Percentiles rank a stretch among this genome's conserved stretches.
Conservation (phyloP, 2,888 invertebrate species). For the Plebejus anna region DNA sequence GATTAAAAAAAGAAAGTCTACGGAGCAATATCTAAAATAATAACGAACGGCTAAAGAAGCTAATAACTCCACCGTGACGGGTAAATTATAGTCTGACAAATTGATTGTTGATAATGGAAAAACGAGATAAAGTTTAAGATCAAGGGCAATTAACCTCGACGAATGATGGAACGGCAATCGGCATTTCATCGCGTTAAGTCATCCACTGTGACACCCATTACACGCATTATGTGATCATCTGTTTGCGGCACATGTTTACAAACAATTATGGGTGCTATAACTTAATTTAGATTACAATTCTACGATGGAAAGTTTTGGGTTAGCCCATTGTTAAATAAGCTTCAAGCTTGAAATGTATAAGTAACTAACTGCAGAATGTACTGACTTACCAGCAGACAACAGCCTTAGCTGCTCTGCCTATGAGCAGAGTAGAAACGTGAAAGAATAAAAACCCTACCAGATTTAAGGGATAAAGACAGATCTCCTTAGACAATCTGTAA, state of each 20-base stretch:
- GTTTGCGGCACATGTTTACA: neutral
- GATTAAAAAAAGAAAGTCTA: too few relatives aligned
- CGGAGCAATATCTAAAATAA: neutral
- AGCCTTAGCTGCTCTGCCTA: too few relatives aligned
- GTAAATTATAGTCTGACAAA: constrained; percentile 3
- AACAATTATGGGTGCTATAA: neutral
- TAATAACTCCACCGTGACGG: neutral
- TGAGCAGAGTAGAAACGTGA: too few relatives aligned
- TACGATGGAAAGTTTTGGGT: too few relatives aligned
- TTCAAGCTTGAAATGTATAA: too few relatives aligned
- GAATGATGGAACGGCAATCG: constrained; percentile 5
- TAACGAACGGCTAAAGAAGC: neutral
- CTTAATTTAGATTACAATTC: too few relatives aligned
- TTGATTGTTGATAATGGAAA: constrained; percentile 11
- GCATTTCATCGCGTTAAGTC: neutral
- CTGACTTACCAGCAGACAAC: too few relatives aligned
- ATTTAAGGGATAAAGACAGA: too few relatives aligned
- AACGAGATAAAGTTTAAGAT: constrained; percentile 21
- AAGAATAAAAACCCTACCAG: too few relatives aligned
- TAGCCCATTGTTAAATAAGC: too few relatives aligned
- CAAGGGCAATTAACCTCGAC: constrained; percentile 4
- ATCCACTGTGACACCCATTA: neutral
- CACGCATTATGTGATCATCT: constrained; percentile 2
- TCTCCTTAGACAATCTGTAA: too few relatives aligned
- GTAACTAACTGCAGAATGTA: too few relatives aligned